Evolutionary conservation across 2,888 invertebrate genomes (phyloP), one percentile per base, ranked within the genome.

Genomic region (Papilio gigon): DNA sequence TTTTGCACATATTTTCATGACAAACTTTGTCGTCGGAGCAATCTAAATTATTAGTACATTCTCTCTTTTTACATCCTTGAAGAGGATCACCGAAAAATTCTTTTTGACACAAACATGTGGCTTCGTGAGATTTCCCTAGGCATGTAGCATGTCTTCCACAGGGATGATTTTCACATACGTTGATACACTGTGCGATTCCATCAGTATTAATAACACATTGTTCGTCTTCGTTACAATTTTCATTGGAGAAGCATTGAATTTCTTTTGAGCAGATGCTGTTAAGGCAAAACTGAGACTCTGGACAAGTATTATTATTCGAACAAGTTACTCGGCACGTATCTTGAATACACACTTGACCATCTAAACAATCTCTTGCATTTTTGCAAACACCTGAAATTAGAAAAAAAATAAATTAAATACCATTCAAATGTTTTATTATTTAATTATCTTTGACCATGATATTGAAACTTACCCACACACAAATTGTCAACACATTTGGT

Each of bases 131-230:
- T 68, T 94, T 93, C 0, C 96, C 94, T 12, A 93, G 89, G 82
- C 98, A 98, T 72, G 95, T 94, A 0, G 97, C 96, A 84, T 97
- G 97, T 71, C 97, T 93, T 37, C 97, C 96, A 81, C 98, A 97
- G 1, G 95, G 92, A 67, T 92, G 92, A 50, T 95, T 94, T 70
- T 95, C 93, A 79, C 97, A 98, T 0, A 95, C 94, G 76, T 95
- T 94, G 64, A 93, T 90, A 82, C 97, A 98, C 80, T 96, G 95
- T 0, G 95, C 94, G 78, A 96, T 94, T 27, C 97, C 97, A 67
- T 95, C 93, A 71, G 92, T 93, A 71, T 93, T 93, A 14, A 93
- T 89, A 22, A 93, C 80, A 79, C 98, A 98, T 77, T 94, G 94
- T 83, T 97, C 96, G 73, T 94, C 94, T 60, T 93, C 88, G 2